Evolutionary conservation across 2,113 vertebrate genomes (phyloP), one percentile per base, ranked within the genome.

Genomic region (Gymnogyps californianus): DNA sequence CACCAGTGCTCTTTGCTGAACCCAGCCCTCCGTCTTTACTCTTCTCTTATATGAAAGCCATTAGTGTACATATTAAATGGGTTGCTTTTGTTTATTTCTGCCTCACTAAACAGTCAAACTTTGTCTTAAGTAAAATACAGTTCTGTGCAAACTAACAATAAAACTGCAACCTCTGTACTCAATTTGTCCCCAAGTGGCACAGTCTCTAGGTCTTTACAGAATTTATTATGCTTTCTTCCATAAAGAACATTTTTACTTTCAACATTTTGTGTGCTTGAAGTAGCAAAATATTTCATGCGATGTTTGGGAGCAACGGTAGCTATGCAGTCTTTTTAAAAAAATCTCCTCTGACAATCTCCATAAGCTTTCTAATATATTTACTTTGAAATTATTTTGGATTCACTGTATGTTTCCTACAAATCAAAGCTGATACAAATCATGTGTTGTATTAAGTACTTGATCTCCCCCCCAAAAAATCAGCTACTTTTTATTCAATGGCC

Each of bases 281-380:
- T 24, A 78, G 16, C 38, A 44, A 70, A 89, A 62, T 75, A 47
- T 49, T 93, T 77, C 44, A 64, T 71, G 7, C 14, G 42, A 44
- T 79, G 58, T 74, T 93, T 93, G 66, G 49, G 58, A 67, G 34
- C n/a, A 69, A 61, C 55, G 83, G 58, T 52, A 67, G 6, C 19
- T 86, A 26, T 67, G 44, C 46, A 58, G 9, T 54, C 21, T 86
- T 66, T 28, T 32, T 20, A 14, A 13, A 62, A 79, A 86, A 71
- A 26, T 2, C 11, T 26, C 25, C 80, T 88, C 69, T 79, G 42
- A 75, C 72, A 84, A 24, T 57, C 9, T 77, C 49, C 6, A 18
- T 92, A 42, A 74, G 62, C 16, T 58, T 87, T 77, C 42, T n/a
- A n/a, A 93, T 90, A 44, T 61, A 83, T 95, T 97, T 90, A 65